These are phyloP conservation scores for Neostethus bicornis DNA, from an alignment of 2,797 vertebrate genomes.

Conservation along the genomic window DNA sequence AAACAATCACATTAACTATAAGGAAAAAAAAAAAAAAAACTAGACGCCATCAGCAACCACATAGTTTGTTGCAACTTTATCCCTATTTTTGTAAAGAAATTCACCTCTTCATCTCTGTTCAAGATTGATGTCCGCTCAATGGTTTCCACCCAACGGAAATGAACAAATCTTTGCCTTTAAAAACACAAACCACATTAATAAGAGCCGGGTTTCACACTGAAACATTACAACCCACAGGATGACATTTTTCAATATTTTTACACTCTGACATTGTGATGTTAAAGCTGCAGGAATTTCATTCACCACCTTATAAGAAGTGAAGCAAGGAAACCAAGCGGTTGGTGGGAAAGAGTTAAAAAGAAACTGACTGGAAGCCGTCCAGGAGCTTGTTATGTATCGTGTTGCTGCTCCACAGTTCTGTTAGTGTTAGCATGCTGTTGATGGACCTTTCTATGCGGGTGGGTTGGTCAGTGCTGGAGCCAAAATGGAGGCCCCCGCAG, in stretches of 20 bases:
- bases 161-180: conserved; percentile 26
- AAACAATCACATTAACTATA: neutral
- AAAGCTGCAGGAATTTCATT: conserved; percentile 58
- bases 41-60: conserved; percentile 6
- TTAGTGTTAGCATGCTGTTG: conserved; percentile 63
- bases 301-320: conserved; percentile 57
- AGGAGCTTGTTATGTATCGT: conserved; percentile 54
- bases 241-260: conserved; percentile 46
- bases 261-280: conserved; percentile 53
- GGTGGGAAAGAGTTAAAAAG: conserved; percentile 45
- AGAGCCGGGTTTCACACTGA: conserved; percentile 42
- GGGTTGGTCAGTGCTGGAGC: conserved; percentile 57
- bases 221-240: conserved; percentile 31
- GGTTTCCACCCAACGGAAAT: conserved; percentile 33
- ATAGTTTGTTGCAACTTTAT: conserved; percentile 14
- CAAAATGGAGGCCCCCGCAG: conserved; percentile 65
- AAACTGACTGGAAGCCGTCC: conserved; percentile 52
- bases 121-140: conserved; percentile 36
- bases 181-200: conserved; percentile 47
- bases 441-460: conserved; percentile 52
- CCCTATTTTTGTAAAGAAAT: conserved; percentile 6
- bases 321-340: conserved; percentile 36
- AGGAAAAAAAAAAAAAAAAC: conserved; percentile 32
- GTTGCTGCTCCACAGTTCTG: conserved; percentile 54
- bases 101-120: conserved; percentile 12